Conservation (phyloP, 1,140 invertebrate genomes). For the Lysiphlebus fabarum region DNA sequence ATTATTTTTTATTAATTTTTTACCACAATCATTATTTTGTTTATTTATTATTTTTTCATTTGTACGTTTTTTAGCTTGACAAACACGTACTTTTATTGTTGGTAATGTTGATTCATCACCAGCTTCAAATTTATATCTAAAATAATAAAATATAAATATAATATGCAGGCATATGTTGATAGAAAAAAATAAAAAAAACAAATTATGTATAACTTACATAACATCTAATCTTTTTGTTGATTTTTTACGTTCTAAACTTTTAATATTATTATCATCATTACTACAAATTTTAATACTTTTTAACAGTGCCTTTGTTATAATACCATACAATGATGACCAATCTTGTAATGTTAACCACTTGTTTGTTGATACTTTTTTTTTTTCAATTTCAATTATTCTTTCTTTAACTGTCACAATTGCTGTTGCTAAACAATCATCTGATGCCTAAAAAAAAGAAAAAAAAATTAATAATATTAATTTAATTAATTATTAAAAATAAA, state of each 20-base stretch:
- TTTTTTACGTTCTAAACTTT: slow-evolving; percentile 31
- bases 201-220: slow-evolving; percentile 33
- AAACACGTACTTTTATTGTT: slow-evolving; percentile 38
- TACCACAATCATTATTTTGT: too few species aligned
- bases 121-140: slow-evolving; percentile 7
- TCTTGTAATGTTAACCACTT: slow-evolving; percentile 41
- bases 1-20: slow-evolving; percentile 6
- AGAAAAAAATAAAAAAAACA: too few species aligned
- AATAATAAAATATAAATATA: slow-evolving; percentile 10
- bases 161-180: too few species aligned
- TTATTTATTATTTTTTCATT: slow-evolving; percentile 12
- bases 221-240: slow-evolving; percentile 35
- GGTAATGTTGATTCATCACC: slow-evolving; percentile 24
- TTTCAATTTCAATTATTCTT: slow-evolving; percentile 35
- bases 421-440: slow-evolving; percentile 36
- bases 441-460: slow-evolving; percentile 28
- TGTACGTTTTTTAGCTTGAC: slow-evolving; percentile 27
- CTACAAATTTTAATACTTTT: slow-evolving; percentile 26
- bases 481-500: too few species aligned
- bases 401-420: slow-evolving; percentile 40
- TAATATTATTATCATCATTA: slow-evolving; percentile 8
- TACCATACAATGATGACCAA: slow-evolving; percentile 36
- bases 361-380: slow-evolving; percentile 34
- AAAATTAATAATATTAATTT: too few species aligned
- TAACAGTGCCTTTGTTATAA: slow-evolving; percentile 35